Evolutionary conservation across 1,140 invertebrate species (phyloP).

Genomic region (Drosophila quadrilineata): DNA sequence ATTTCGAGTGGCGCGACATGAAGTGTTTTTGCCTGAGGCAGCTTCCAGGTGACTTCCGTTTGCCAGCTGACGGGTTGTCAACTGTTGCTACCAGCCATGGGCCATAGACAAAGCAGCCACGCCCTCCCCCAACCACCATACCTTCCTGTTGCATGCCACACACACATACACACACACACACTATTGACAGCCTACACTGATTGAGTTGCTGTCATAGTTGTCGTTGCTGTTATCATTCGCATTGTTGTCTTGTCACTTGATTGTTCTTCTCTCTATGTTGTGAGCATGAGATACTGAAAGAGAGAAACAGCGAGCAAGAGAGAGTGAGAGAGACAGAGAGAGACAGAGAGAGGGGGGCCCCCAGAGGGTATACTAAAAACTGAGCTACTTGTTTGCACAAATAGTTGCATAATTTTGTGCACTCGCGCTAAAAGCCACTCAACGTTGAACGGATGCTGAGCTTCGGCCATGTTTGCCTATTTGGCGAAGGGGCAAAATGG

Average conservation of each 20-base stretch:
- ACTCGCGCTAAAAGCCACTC: slow-evolving; percentile 62
- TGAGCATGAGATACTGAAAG: no score
- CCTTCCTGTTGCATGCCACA: background rate
- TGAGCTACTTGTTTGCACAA: slow-evolving; percentile 54
- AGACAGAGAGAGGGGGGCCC: no score
- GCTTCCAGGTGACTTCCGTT: slow-evolving; percentile 17
- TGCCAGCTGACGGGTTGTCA: slow-evolving; percentile 4
- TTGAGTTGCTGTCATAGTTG: slow-evolving; percentile 39
- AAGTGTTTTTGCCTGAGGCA: slow-evolving; percentile 11
- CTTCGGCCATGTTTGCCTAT: no score
- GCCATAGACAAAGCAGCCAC: background rate
- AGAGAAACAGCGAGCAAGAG: no score
- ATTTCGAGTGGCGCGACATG: no score
- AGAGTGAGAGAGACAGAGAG: no score
- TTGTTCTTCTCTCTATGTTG: background rate
- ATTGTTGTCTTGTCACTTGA: background rate
- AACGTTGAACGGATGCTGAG: background rate
- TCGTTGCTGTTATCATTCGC: background rate
- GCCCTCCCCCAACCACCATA: background rate
- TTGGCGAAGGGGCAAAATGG: background rate
- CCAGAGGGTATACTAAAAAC: no score
- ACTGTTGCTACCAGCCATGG: slow-evolving; percentile 5
- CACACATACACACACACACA: no score
- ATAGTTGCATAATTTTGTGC: slow-evolving; percentile 74
- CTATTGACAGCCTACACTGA: slow-evolving; percentile 17